These are phyloP conservation scores for Corythornis cristatus DNA, from an alignment of 2,113 vertebrate species.

Conservation along the genomic window DNA sequence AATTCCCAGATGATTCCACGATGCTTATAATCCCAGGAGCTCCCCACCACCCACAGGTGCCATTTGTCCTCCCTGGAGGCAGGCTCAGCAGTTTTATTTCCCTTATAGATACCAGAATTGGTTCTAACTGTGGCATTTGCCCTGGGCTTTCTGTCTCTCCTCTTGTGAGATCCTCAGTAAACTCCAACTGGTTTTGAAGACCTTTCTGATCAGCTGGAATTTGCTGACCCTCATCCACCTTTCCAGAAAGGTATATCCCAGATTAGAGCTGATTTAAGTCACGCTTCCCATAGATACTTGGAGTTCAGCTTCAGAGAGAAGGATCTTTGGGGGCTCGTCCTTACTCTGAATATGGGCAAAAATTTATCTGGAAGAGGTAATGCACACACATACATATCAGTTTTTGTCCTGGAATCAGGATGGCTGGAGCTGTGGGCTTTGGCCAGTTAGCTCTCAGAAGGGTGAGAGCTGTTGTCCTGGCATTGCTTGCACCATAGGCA, in stretches of 20 bases:
- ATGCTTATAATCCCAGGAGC: neutral
- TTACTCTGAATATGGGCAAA: neutral
- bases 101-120: neutral
- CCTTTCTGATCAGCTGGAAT: neutral
- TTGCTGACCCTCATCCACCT: neutral
- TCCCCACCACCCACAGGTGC: neutral
- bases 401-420: neutral
- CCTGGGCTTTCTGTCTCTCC: neutral
- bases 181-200: neutral
- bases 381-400: fast-evolving
- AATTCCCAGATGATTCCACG: fast-evolving
- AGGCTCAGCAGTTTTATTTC: neutral
- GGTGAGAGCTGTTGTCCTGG: neutral
- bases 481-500: fast-evolving
- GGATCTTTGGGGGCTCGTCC: neutral
- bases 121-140: neutral
- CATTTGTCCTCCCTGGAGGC: fast-evolving
- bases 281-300: fast-evolving
- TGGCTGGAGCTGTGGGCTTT: neutral
- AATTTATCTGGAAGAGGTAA: neutral
- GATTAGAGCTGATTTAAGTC: neutral
- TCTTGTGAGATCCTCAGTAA: neutral
- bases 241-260: neutral
- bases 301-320: neutral
- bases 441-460: neutral